These are phyloP conservation scores for Rhyacichthys aspro DNA, from an alignment of 2,797 vertebrate species.

Conservation along the genomic window DNA sequence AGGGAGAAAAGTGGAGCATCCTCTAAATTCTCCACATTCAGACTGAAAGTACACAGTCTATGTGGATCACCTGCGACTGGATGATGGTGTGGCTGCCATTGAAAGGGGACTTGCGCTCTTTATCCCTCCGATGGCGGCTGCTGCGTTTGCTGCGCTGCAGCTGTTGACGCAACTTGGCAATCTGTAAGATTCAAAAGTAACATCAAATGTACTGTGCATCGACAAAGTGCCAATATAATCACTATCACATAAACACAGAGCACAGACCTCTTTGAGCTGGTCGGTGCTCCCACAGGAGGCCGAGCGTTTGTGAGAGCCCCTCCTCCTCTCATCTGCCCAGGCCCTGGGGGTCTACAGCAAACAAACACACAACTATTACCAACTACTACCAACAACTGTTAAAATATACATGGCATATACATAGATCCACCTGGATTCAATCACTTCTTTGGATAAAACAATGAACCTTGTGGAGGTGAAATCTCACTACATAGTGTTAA, in stretches of 20 bases:
- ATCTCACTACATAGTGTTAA: too few relatives aligned
- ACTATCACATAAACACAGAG: background rate
- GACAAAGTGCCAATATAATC: background rate
- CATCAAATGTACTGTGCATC: slow-evolving; percentile 3
- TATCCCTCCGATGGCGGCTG: slow-evolving; percentile 95
- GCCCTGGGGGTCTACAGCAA: slow-evolving; percentile 92
- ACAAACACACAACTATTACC: slow-evolving; percentile 29
- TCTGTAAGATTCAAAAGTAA: slow-evolving; percentile 75
- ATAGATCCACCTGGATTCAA: too few relatives aligned
- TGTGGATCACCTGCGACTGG: slow-evolving; percentile 88
- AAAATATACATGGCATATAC: too few relatives aligned
- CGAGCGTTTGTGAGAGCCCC: slow-evolving; percentile 96
- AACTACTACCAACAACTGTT: too few relatives aligned
- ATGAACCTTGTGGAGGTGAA: too few relatives aligned
- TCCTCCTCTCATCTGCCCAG: slow-evolving; percentile 99
- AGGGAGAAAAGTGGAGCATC: slow-evolving; percentile 52
- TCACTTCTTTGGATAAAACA: too few relatives aligned
- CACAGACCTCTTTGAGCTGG: slow-evolving; percentile 96
- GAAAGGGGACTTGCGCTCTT: slow-evolving; percentile 97
- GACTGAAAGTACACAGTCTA: background rate
- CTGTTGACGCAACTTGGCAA: slow-evolving; percentile 96
- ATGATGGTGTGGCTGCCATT: slow-evolving; percentile 98
- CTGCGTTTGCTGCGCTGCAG: slow-evolving; percentile 98
- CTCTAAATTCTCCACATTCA: slow-evolving; percentile 32
- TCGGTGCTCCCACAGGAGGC: slow-evolving; percentile 98